Evolutionary conservation across 2,113 vertebrate genomes (phyloP).

Genomic region (Tachuris rubrigastra): DNA sequence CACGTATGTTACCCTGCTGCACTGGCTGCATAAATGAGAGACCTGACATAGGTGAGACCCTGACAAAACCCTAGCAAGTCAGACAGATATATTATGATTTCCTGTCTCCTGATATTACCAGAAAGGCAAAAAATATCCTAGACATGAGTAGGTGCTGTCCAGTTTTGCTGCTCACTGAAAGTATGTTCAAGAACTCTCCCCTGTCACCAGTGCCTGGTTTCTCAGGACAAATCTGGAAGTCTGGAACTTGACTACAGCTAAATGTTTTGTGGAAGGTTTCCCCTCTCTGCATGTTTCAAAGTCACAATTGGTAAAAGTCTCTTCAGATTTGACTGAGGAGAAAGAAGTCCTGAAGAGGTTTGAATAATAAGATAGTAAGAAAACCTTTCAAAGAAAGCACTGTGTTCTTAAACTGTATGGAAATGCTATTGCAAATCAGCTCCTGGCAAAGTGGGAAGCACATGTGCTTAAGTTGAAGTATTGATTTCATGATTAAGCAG

Average conservation of each 20-base stretch:
- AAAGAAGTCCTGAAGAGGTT: neutral
- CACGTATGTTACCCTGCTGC: neutral
- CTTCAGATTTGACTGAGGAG: neutral
- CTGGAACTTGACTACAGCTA: neutral
- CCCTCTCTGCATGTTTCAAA: accelerated
- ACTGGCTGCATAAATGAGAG: neutral
- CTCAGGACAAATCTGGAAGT: neutral
- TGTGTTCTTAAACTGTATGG: neutral
- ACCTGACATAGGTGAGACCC: neutral
- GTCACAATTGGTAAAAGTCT: neutral
- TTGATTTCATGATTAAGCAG: conserved; percentile 51
- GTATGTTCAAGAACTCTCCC: neutral
- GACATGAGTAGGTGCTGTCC: neutral
- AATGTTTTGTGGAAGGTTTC: neutral
- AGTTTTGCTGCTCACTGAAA: neutral
- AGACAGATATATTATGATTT: neutral
- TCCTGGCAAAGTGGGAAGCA: neutral
- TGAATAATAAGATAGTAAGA: neutral
- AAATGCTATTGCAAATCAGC: neutral
- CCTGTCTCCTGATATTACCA: neutral
- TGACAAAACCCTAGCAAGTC: neutral
- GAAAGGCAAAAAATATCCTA: neutral
- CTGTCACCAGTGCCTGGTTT: neutral
- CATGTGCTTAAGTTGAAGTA: neutral
- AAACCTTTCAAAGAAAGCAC: neutral